Evolutionary conservation across 2,797 vertebrate species (phyloP), one percentile per base, ranked within the genome.

Genomic region (Sarcophilus harrisii): DNA sequence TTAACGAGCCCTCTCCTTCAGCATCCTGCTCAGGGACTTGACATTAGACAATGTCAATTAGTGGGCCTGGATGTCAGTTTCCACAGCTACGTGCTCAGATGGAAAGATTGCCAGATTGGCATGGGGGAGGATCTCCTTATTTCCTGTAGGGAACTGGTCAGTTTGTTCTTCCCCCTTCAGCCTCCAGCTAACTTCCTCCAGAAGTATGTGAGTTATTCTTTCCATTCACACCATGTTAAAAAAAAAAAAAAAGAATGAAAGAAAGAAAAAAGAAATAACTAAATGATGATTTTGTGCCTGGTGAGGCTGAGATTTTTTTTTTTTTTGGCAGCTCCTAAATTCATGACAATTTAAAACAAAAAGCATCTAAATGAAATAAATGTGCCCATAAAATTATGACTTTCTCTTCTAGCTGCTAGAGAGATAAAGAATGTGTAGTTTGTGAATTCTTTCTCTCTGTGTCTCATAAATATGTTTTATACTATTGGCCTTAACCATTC

Each of bases 1-100:
- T 49, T 2, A 55, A 91, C 66, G 57, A 59, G 94, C 93, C 12
- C 89, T 90, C 94, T 57, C 93, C 93, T 73, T 93, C 87, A 0
- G 95, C 90, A 94, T 98, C 97, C 98, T 96, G 97, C 96, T 21
- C 1, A 3, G 96, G 94, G 92, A 95, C 95, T 92, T 96, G 28
- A 0, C 24, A 32, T 81, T 29, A 32, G 27, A 16, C 29, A 0
- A 90, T 45, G 49, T 94, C 94, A 54, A 96, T 98, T 96, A 96
- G 59, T 93, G n/a, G 0, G 29, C 18, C 91, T 92, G 94, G 89
- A 59, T 94, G 90, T 92, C 14, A 21, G 66, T 38, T 38, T 94
- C 81, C 96, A 49, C 58, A 21, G 96, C 96, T 97, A 97, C 97
- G 96, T 97, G 98, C 97, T 49, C 93, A 81, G 92, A 90, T 13